Conservation (phyloP, 2,797 vertebrate genomes). For the Euphonia xanthogaster region DNA sequence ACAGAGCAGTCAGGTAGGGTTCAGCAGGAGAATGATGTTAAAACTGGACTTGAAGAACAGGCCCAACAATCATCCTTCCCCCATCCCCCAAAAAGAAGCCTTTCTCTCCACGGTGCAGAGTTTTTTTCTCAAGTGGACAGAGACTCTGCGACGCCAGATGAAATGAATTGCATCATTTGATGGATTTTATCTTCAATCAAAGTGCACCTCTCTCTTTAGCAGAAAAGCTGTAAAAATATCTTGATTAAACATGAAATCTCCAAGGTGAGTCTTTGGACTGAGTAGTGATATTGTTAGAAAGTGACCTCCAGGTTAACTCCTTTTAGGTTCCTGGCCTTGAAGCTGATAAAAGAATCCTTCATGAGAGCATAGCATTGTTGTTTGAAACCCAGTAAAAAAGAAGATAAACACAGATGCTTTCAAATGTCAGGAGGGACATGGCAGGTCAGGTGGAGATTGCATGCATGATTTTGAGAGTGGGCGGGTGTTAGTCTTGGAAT, state of each 20-base stretch:
- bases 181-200: conserved; percentile 50
- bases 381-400: conserved; percentile 35
- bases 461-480: not conserved
- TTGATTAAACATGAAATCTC: conserved; percentile 43
- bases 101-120: not conserved
- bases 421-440: conserved; percentile 25
- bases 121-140: not conserved
- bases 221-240: conserved; percentile 46
- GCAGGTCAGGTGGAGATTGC: conserved; percentile 3
- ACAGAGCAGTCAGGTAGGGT: not conserved
- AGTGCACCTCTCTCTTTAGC: not conserved
- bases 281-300: conserved; percentile 21
- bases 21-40: not conserved
- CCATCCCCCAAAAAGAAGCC: not conserved
- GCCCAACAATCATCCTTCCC: not conserved
- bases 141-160: not conserved
- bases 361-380: not conserved
- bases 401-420: conserved; percentile 54
- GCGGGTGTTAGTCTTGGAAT: not conserved
- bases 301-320: conserved; percentile 26
- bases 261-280: conserved; percentile 3
- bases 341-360: conserved; percentile 19
- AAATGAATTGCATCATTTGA: conserved; percentile 40
- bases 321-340: conserved; percentile 11
- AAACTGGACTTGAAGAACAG: conserved; percentile 20